Percentiles rank a stretch among this genome's conserved stretches.
These are phyloP conservation scores for Crotalus helleri DNA, from an alignment of 2,113 vertebrate species.

Conservation along the genomic window DNA sequence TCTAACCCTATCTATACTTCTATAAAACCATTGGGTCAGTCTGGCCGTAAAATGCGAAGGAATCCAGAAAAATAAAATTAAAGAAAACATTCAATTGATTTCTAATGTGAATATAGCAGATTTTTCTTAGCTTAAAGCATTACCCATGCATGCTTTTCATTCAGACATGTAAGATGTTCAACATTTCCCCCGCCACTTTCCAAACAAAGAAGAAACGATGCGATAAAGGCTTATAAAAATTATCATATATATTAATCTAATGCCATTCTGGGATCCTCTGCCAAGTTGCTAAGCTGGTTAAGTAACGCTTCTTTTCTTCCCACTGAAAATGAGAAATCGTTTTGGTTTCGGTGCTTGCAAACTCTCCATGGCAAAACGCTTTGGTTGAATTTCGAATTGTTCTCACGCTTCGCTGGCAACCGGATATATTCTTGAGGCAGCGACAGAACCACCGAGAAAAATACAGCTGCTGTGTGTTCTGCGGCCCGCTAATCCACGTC, in stretches of 20 bases:
- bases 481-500: conserved; percentile 34
- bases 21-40: neutral
- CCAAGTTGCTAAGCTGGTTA: conserved; percentile 41
- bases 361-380: conserved; percentile 36
- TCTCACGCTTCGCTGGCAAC: conserved; percentile 28
- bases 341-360: conserved; percentile 33
- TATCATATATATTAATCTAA: conserved; percentile 58
- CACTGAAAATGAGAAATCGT: conserved; percentile 36
- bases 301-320: conserved; percentile 33
- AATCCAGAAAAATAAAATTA: conserved; percentile 55
- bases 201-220: conserved; percentile 25
- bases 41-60: conserved; percentile 46
- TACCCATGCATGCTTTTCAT: conserved; percentile 48
- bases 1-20: too few relatives aligned
- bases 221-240: conserved; percentile 55
- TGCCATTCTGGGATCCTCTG: conserved; percentile 37
- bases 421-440: conserved; percentile 35
- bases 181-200: conserved; percentile 5
- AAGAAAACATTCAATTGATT: conserved; percentile 49
- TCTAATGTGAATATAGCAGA: conserved; percentile 47
- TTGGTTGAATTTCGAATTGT: conserved; percentile 23
- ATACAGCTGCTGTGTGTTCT: conserved; percentile 10
- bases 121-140: conserved; percentile 51
- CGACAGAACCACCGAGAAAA: conserved; percentile 22
- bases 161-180: conserved; percentile 36